Conservation (phyloP, 2,888 invertebrate species). For the Acrobasis suavella region DNA sequence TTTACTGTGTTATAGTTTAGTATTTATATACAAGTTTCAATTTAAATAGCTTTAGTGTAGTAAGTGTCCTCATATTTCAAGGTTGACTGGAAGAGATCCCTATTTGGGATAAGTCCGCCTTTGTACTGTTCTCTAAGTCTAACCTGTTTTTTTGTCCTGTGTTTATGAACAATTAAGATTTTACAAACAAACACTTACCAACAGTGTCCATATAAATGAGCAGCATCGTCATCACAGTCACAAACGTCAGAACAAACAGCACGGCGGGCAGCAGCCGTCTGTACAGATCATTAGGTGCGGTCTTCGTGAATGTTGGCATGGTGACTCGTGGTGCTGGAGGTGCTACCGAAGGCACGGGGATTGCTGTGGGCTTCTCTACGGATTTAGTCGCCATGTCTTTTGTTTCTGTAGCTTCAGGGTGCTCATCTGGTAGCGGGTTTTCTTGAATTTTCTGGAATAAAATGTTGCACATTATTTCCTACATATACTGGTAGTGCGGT, state of each 20-base stretch:
- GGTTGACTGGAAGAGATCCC: too few relatives aligned
- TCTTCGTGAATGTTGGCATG: constrained; percentile 62
- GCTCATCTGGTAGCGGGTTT: constrained; percentile 45
- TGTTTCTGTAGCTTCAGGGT: constrained; percentile 39
- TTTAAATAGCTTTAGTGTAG: too few relatives aligned
- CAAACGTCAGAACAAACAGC: constrained; percentile 89
- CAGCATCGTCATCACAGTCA: constrained; percentile 89
- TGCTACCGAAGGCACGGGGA: constrained; percentile 35
- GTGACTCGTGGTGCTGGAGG: constrained; percentile 45
- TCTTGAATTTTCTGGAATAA: constrained; percentile 61
- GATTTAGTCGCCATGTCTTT: constrained; percentile 43
- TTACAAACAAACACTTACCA: too few relatives aligned
- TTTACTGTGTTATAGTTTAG: too few relatives aligned
- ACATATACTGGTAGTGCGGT: too few relatives aligned
- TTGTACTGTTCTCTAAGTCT: too few relatives aligned
- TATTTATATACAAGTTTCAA: too few relatives aligned
- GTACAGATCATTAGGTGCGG: constrained; percentile 70
- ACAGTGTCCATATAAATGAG: constrained; percentile 91
- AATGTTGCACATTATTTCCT: too few relatives aligned
- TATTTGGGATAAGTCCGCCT: too few relatives aligned
- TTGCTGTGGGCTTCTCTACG: constrained; percentile 32
- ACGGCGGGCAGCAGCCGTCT: constrained; percentile 85
- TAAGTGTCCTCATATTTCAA: too few relatives aligned
- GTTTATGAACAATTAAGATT: too few relatives aligned
- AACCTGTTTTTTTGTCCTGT: too few relatives aligned